phyloP scores from a whole-genome alignment of 2,888 invertebrate species.

The Megaustenia siamemsis region DNA sequence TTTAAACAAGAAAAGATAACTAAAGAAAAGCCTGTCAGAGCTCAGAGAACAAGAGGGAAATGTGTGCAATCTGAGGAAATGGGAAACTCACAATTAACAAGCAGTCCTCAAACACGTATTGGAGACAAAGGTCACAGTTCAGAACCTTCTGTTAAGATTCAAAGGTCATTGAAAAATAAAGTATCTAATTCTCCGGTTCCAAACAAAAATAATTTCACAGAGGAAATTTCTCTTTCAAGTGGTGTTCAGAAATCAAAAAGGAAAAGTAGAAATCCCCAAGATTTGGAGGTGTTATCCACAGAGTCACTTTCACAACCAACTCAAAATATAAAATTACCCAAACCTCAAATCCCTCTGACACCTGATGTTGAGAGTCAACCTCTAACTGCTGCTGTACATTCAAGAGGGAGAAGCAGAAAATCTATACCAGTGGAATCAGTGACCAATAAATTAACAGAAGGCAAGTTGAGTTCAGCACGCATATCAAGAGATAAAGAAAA shows the following conservation, averaged over 20 bases:
- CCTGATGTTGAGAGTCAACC: neutral
- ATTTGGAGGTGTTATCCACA: neutral
- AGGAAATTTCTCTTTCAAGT: neutral
- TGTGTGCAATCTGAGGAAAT: neutral
- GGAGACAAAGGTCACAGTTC: neutral
- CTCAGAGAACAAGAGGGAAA: neutral
- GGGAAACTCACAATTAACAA: neutral
- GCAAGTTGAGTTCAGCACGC: neutral
- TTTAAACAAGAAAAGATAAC: neutral
- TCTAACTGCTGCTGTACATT: neutral
- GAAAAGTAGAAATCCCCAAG: neutral
- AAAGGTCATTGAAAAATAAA: neutral
- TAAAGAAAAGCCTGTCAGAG: neutral
- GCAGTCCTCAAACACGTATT: neutral
- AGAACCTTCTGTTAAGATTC: neutral
- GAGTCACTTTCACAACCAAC: neutral
- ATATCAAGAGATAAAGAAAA: neutral
- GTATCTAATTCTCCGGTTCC: neutral
- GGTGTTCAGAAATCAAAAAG: neutral
- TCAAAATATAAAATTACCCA: neutral
- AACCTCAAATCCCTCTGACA: neutral
- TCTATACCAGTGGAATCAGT: neutral
- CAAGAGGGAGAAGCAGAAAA: conserved; percentile 7
- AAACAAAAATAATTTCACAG: neutral
- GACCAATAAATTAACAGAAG: neutral